phyloP scores from a whole-genome alignment of 2,888 invertebrate species.

The Eubasilissa splendida region DNA sequence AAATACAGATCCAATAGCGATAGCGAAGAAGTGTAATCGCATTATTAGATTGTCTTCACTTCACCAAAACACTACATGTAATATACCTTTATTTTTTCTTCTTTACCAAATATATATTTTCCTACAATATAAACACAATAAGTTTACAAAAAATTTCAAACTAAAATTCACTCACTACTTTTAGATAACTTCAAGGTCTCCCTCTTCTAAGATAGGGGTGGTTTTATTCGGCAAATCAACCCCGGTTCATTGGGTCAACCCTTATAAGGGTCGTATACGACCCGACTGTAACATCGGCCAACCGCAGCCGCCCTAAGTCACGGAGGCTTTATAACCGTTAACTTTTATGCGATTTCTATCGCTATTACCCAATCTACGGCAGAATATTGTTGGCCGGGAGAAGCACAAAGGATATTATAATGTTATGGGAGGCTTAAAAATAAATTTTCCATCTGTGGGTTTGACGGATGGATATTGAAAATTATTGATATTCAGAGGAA shows the following conservation, averaged over 20 bases:
- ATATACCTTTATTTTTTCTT: too few species aligned
- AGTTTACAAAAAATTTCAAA: too few species aligned
- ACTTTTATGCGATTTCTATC: constrained; percentile 42
- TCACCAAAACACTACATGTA: too few species aligned
- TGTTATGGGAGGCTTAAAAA: background rate
- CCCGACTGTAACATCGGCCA: constrained; percentile 26
- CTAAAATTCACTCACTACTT: too few species aligned
- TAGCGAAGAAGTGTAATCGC: too few species aligned
- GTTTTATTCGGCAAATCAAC: constrained; percentile 32
- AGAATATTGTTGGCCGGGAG: background rate
- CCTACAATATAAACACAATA: too few species aligned
- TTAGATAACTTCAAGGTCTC: too few species aligned
- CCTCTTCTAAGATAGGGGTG: background rate
- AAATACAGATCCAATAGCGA: too few species aligned
- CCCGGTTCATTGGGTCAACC: constrained; percentile 33
- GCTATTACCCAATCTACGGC: constrained; percentile 27
- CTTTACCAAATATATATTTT: too few species aligned
- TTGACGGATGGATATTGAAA: constrained; percentile 4
- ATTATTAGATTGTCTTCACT: too few species aligned
- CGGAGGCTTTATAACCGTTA: constrained; percentile 38
- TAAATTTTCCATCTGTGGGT: constrained; percentile 3
- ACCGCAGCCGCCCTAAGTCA: constrained; percentile 23
- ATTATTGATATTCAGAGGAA: too few species aligned
- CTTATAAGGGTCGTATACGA: constrained; percentile 4
- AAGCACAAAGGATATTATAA: too few species aligned